phyloP scores from a whole-genome alignment of 1,140 invertebrate genomes.

The Schlechtendalia chinensis region DNA sequence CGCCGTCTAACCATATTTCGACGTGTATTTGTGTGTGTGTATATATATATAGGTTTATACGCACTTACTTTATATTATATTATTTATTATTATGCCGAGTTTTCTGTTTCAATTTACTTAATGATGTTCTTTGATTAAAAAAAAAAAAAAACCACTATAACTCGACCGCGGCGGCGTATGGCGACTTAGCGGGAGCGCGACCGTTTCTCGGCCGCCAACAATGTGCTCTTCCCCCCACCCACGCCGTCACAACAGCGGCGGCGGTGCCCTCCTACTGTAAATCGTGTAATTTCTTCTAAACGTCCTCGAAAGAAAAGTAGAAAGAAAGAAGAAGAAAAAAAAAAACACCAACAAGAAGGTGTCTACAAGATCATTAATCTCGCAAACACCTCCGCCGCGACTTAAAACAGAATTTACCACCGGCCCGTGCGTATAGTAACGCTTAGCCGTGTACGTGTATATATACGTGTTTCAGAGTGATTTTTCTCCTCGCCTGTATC shows the following conservation, averaged over 20 bases:
- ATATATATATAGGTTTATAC: neutral
- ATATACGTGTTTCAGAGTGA: neutral
- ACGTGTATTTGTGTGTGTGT: neutral
- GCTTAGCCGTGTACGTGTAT: too few relatives aligned
- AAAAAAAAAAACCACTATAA: too few relatives aligned
- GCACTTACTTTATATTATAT: neutral
- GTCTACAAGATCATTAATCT: constrained; percentile 49
- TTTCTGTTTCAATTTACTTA: constrained; percentile 46
- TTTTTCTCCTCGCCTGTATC: too few relatives aligned
- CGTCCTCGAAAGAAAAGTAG: constrained; percentile 18
- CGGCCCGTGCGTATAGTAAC: neutral
- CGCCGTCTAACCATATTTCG: neutral
- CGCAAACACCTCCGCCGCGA: constrained; percentile 24
- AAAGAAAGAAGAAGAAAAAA: neutral
- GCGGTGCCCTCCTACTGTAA: constrained; percentile 31
- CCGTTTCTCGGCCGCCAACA: constrained; percentile 27
- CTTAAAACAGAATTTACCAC: neutral
- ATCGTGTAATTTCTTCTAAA: constrained; percentile 47
- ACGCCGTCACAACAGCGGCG: too few relatives aligned
- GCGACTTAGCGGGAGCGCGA: neutral
- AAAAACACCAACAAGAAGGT: neutral
- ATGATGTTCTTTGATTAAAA: constrained; percentile 48
- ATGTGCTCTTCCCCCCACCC: constrained; percentile 21
- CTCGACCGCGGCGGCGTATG: neutral
- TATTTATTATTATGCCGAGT: constrained; percentile 6